These are phyloP conservation scores for Xerus inauris DNA, from an alignment of 2,113 vertebrate species.

Conservation along the genomic window DNA sequence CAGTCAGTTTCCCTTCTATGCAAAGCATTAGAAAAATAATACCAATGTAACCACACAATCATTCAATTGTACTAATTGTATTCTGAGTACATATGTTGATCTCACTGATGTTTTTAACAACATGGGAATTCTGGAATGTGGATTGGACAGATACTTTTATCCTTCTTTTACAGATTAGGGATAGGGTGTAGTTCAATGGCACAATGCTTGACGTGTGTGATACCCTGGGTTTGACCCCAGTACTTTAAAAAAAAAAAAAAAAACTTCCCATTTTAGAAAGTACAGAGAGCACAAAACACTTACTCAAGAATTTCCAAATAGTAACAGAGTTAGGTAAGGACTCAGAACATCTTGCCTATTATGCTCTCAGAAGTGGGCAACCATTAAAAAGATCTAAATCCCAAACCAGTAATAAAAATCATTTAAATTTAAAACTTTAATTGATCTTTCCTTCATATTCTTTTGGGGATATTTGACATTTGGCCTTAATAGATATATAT, in stretches of 20 bases:
- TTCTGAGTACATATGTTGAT: background rate
- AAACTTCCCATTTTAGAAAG: background rate
- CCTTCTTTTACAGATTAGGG: background rate
- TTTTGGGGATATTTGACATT: background rate
- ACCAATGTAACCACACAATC: background rate
- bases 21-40: constrained; percentile 13
- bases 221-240: background rate
- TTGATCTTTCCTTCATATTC: constrained; percentile 48
- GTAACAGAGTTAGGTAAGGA: background rate
- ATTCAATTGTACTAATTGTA: background rate
- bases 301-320: background rate
- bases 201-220: background rate
- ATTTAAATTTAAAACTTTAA: constrained; percentile 39
- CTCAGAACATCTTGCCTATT: background rate
- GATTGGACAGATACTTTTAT: background rate
- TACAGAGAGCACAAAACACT: background rate
- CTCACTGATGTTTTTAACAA: background rate
- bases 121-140: background rate
- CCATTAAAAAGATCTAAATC: background rate
- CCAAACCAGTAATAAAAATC: constrained; percentile 50
- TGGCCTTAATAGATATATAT: constrained; percentile 28
- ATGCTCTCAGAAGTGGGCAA: background rate
- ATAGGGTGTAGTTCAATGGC: background rate
- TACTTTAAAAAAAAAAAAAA: background rate
- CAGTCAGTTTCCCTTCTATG: background rate